Percentiles rank a stretch among this genome's conserved stretches.
phyloP scores from a whole-genome alignment of 2,888 invertebrate species.

The Gortyna flavago region DNA sequence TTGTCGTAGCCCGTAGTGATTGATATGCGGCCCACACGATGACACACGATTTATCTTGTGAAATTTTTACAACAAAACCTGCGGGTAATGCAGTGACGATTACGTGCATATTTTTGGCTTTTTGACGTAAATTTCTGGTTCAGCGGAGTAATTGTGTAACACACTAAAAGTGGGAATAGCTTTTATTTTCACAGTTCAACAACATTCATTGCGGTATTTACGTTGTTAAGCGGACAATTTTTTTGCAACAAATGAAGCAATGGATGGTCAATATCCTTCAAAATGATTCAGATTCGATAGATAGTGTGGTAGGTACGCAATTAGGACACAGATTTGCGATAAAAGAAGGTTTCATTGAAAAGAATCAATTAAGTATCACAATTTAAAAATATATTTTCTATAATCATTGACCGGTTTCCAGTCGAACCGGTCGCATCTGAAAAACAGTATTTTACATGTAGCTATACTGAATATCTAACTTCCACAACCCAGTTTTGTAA shows the following conservation, averaged over 20 bases:
- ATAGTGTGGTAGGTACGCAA: too few relatives aligned
- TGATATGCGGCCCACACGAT: constrained; percentile 77
- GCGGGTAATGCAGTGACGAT: constrained; percentile 64
- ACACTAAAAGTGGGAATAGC: neutral
- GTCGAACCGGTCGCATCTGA: neutral
- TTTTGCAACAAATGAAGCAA: too few relatives aligned
- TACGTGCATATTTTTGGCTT: constrained; percentile 59
- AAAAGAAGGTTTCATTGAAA: neutral
- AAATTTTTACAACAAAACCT: constrained; percentile 73
- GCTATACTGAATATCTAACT: neutral
- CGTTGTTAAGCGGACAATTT: too few relatives aligned
- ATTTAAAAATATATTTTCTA: neutral
- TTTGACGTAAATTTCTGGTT: constrained; percentile 18
- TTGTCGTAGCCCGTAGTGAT: constrained; percentile 74
- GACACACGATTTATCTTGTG: constrained; percentile 78
- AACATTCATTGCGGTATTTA: too few relatives aligned
- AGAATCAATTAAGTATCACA: neutral
- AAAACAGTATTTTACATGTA: neutral
- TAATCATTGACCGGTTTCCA: neutral
- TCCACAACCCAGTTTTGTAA: neutral
- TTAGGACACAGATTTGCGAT: neutral
- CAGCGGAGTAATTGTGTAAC: neutral
- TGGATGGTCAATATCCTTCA: too few relatives aligned
- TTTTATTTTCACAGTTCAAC: too few relatives aligned
- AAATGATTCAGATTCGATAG: too few relatives aligned